Evolutionary conservation across 1,140 invertebrate genomes (phyloP), one percentile per base, ranked within the genome.

Genomic region (Pogonognathellus flavescens): DNA sequence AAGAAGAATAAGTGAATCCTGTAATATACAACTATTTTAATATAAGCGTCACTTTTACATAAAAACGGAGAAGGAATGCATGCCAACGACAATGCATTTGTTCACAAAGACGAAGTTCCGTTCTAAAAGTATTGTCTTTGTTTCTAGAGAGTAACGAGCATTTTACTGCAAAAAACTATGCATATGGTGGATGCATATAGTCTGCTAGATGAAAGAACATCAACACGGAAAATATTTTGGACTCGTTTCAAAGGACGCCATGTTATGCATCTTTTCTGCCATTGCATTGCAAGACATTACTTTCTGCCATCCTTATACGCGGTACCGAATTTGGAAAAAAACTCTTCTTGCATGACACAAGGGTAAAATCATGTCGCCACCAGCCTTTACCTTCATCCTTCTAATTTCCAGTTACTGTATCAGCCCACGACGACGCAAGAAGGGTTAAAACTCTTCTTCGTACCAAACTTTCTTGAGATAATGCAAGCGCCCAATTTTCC

Each of bases 371-470:
- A 16, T 76, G 41, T 76, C 31, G 41, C 70, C 70, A 49, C 49
- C 70, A 76, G n/a, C 70, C 70, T 76, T 50, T 50, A 76, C 70
- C 70, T 76, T 76, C 70, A 49, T 16, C 49, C 62, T 76, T 14
- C 25, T 70, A 20, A 50, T 31, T 50, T 49, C 70, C 16, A 76
- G 70, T 76, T 50, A 50, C 41, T 57, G 53, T 14, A 57, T 4
- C 53, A 14, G 3, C 53, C 53, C 1, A 57, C 11, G 11, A 57
- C 53, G 31, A 41, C 1, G 31, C 31, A 41, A 41, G 31, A 41
- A 41, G 31, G 31, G 31, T 41, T 41, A 41, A 41, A 41, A 41
- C 31, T 3, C 31, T n/a, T n/a, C n/a, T n/a, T n/a, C n/a, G n/a
- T n/a, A 41, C 1, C 53, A 57, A 4, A 57, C 53, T 57, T 4